phyloP scores from a whole-genome alignment of 2,113 vertebrate genomes.

The Nyctibius bracteatus region DNA sequence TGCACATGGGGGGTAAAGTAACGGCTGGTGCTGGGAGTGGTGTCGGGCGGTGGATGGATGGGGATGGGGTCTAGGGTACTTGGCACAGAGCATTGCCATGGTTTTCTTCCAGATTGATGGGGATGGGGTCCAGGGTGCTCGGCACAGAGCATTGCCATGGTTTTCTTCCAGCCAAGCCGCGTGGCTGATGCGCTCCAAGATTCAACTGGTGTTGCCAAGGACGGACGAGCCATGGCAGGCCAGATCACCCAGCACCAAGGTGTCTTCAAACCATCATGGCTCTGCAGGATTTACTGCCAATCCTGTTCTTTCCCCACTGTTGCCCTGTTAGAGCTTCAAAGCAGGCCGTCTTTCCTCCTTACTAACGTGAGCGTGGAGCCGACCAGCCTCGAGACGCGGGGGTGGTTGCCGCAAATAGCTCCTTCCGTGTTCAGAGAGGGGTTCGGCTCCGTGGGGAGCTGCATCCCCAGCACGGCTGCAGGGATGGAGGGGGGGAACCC shows the following conservation, averaged over 20 bases:
- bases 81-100: neutral
- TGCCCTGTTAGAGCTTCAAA: neutral
- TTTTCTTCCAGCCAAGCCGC: neutral
- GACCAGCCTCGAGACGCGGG: accelerated
- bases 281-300: neutral
- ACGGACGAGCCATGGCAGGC: accelerated
- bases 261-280: accelerated
- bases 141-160: neutral
- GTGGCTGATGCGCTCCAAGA: accelerated
- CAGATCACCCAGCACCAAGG: neutral
- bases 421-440: neutral
- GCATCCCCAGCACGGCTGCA: accelerated
- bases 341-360: neutral
- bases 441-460: neutral
- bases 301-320: neutral
- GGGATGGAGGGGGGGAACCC: neutral
- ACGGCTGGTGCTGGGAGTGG: neutral
- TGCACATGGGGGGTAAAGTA: neutral
- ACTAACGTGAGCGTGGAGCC: accelerated
- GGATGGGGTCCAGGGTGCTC: neutral
- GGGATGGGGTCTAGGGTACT: neutral
- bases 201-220: neutral
- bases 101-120: neutral
- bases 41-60: neutral
- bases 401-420: neutral